Conservation (phyloP, 2,113 vertebrate genomes). For the Calidris pugnax region DNA sequence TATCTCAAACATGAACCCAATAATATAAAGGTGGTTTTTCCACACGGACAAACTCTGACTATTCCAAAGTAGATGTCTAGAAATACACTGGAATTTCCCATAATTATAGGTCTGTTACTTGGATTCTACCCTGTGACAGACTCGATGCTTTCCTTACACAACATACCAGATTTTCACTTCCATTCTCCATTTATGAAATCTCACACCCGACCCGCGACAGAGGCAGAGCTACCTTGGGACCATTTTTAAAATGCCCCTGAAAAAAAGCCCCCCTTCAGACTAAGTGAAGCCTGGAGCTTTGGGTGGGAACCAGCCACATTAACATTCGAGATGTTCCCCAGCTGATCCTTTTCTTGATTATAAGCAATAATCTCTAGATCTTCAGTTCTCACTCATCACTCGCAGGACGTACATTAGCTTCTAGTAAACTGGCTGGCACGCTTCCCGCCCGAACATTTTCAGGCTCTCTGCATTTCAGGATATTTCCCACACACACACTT, state of each 20-base stretch:
- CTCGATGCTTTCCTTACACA: not conserved
- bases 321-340: not conserved
- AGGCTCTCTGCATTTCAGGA: not conserved
- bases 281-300: not conserved
- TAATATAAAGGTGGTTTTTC: not conserved
- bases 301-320: not conserved
- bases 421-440: not conserved
- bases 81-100: not conserved
- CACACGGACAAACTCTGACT: not conserved
- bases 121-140: not conserved
- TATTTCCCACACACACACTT: not conserved
- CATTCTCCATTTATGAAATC: not conserved
- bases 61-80: not conserved
- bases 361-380: not conserved
- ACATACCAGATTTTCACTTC: not conserved
- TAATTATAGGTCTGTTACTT: not conserved
- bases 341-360: not conserved
- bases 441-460: not conserved
- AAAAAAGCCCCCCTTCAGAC: not conserved
- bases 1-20: not conserved
- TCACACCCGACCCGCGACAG: not conserved
- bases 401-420: not conserved
- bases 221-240: not conserved
- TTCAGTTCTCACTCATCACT: not conserved
- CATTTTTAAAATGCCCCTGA: not conserved